These are phyloP conservation scores for Oceanites oceanicus DNA, from an alignment of 2,113 vertebrate species.

Conservation along the genomic window DNA sequence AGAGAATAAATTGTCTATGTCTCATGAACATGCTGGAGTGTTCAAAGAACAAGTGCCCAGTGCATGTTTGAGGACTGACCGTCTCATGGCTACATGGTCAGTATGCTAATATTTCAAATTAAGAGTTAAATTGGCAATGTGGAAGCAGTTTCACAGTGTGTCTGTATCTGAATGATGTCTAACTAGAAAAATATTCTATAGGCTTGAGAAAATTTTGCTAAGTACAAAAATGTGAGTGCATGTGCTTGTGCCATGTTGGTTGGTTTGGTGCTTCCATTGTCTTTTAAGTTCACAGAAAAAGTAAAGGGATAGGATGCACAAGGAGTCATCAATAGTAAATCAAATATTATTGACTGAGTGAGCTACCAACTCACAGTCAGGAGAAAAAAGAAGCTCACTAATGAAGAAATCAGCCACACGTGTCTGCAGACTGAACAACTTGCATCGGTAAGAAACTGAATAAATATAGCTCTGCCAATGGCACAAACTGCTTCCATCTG, in stretches of 20 bases:
- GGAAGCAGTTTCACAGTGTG: neutral
- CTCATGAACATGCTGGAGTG: neutral
- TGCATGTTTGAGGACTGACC: neutral
- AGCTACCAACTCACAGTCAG: conserved; percentile 35
- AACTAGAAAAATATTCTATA: neutral
- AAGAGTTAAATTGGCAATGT: neutral
- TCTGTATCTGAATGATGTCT: neutral
- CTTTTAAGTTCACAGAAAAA: neutral
- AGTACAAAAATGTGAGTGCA: neutral
- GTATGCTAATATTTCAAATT: neutral
- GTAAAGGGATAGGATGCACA: neutral
- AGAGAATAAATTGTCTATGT: neutral
- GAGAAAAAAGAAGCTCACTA: conserved; percentile 41
- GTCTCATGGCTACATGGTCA: neutral
- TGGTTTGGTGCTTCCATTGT: neutral
- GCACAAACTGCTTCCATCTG: neutral
- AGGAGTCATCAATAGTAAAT: conserved; percentile 33
- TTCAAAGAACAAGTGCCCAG: neutral
- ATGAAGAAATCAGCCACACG: conserved; percentile 42
- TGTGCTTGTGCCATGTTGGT: neutral
- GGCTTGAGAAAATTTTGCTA: neutral
- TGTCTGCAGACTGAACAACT: conserved; percentile 13
- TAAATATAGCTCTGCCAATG: conserved; percentile 4
- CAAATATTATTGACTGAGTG: conserved; percentile 32
- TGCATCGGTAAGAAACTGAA: neutral